Percentiles rank a stretch among this genome's conserved stretches.
Conservation (phyloP, 2,113 vertebrate species). For the Trochalopteron elliotii region DNA sequence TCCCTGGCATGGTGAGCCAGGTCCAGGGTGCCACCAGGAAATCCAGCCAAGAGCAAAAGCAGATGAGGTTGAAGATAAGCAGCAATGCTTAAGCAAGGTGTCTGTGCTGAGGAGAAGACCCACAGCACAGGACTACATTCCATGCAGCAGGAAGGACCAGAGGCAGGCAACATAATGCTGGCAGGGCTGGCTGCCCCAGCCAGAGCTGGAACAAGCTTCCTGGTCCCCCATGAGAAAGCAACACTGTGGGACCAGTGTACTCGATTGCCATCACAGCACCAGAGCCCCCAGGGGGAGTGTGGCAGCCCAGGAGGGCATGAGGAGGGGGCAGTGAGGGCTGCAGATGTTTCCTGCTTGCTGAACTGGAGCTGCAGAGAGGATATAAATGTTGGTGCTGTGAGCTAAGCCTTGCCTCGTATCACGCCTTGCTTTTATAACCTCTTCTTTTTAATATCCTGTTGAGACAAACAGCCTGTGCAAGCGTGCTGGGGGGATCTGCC, state of each 20-base stretch:
- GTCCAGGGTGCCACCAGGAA: neutral
- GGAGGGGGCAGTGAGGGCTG: neutral
- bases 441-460: conserved; percentile 65
- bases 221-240: neutral
- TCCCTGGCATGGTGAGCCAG: accelerated
- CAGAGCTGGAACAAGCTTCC: neutral
- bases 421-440: neutral
- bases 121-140: neutral
- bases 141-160: neutral
- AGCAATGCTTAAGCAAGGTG: neutral
- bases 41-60: neutral
- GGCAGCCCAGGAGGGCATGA: neutral
- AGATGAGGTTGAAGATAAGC: neutral
- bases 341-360: neutral
- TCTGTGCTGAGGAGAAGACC: accelerated
- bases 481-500: neutral
- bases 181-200: neutral
- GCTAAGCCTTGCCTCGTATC: neutral
- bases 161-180: neutral
- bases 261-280: neutral
- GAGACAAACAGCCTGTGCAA: neutral
- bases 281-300: neutral
- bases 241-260: neutral
- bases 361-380: neutral
- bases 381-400: neutral